Percentiles rank a stretch among this genome's conserved stretches.
These are phyloP conservation scores for Dromius quadrimaculatus DNA, from an alignment of 2,888 invertebrate genomes.

Conservation along the genomic window DNA sequence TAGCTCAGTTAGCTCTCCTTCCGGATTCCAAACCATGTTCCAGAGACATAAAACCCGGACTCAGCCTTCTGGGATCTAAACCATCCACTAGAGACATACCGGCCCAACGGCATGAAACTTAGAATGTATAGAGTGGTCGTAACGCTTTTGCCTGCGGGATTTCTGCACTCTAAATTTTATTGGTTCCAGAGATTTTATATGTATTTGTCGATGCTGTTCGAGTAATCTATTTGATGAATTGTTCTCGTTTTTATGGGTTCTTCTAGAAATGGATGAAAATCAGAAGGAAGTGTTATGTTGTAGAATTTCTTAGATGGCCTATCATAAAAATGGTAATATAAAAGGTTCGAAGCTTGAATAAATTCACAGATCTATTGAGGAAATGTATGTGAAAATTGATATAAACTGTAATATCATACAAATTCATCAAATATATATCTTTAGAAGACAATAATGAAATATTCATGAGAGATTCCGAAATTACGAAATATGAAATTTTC, in stretches of 20 bases:
- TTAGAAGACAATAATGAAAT: too few relatives aligned
- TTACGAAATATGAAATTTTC: too few relatives aligned
- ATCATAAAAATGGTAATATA: not conserved
- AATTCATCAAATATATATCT: too few relatives aligned
- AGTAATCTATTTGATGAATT: constrained; percentile 34
- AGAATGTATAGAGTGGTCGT: constrained; percentile 16
- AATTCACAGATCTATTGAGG: constrained; percentile 3
- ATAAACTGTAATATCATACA: too few relatives aligned
- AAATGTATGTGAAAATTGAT: too few relatives aligned
- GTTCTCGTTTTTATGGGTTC: constrained; percentile 10
- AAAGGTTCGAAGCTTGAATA: not conserved
- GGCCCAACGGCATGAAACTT: not conserved
- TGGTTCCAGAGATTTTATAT: constrained; percentile 30
- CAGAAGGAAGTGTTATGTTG: constrained; percentile 10
- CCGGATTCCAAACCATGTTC: not conserved
- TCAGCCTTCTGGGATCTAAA: not conserved
- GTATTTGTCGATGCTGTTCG: constrained; percentile 17
- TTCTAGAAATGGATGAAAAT: not conserved
- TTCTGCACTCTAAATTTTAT: not conserved
- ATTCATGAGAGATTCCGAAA: too few relatives aligned
- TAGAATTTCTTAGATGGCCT: not conserved
- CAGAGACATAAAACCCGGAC: constrained; percentile 1
- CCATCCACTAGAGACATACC: constrained; percentile 3
- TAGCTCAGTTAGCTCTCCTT: constrained; percentile 12
- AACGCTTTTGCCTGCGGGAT: not conserved